Base-by-base conservation (phyloP, 2,888 invertebrate species). In the Crioceris asparagi region DNA sequence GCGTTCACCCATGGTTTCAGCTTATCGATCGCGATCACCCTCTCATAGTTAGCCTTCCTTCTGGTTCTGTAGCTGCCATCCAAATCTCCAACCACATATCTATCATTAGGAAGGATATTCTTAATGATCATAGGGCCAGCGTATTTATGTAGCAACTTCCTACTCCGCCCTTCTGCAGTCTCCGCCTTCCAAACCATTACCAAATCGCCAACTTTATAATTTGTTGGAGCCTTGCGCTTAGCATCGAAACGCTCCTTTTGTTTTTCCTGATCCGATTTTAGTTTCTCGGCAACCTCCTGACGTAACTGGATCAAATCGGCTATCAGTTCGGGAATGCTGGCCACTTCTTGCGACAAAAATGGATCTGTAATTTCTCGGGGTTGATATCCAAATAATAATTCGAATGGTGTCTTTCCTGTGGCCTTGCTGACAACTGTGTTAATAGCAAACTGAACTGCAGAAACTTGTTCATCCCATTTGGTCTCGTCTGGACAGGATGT, bases 391-490 rank as follows among this genome's bases (percentile, higher is more conserved):
- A 34, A 37, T 29, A 41, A 8, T 15, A 47, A 23, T 39, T 47
- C 31, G 35, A 32, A 41, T 2, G 45, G 39, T 12, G 47, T 42
- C 35, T 41, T 44, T n/a, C 42, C 38, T 4, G 46, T 42, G 2
- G 29, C 30, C 18, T 42, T 39, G 16, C 32, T 35, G 2, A 29
- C 17, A 4, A 40, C 40, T 36, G 56, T 58, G 32, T 58, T 49
- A 32, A 51, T 42, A 12, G 55, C 46, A 40, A 53, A 52, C 40
- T 60, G 56, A 23, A 57, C 52, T 11, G 39, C 39, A 14, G 51
- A 48, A 15, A 61, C 34, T 15, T 58, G 49, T 33, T 48, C 44
- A 45, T 61, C 59, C 59, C 62, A 63, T 19, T 47, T 45, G 25
- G 51, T 54, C 33, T 56, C 57, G n/a, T 45, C 45, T 5, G 16